Percentiles rank a stretch among this genome's conserved stretches.
phyloP scores from a whole-genome alignment of 2,113 vertebrate species.

The Eulemur macaco region DNA sequence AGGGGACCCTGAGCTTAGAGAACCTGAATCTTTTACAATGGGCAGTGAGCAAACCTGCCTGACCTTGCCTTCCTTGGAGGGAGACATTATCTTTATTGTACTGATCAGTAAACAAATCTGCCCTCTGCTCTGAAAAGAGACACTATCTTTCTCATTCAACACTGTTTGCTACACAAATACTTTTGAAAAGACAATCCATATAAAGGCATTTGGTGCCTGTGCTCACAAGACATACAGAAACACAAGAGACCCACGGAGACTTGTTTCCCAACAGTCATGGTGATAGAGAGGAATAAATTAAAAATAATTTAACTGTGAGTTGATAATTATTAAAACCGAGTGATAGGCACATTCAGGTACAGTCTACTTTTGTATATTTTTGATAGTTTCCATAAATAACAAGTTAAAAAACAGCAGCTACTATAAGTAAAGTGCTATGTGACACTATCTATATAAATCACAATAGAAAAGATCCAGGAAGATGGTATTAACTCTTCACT shows the following conservation, averaged over 20 bases:
- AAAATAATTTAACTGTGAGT: neutral
- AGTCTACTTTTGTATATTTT: neutral
- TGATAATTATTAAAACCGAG: slow-evolving; percentile 27
- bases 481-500: neutral
- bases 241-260: neutral
- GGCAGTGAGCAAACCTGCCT: neutral
- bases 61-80: neutral
- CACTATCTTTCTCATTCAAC: neutral
- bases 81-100: slow-evolving; percentile 17
- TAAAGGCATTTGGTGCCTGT: neutral
- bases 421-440: neutral
- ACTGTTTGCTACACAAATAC: neutral
- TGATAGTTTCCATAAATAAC: slow-evolving; percentile 10
- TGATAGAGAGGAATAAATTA: neutral
- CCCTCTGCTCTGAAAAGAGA: neutral
- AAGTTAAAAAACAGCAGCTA: neutral
- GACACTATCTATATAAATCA: neutral
- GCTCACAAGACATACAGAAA: neutral
- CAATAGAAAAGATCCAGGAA: neutral
- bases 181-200: neutral
- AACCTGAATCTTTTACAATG: slow-evolving; percentile 8
- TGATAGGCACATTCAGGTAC: neutral
- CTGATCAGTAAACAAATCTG: neutral
- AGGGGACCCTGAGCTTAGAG: neutral
- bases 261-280: neutral